Conservation (phyloP, 2,113 vertebrate species). For the Clarias gariepinus region DNA sequence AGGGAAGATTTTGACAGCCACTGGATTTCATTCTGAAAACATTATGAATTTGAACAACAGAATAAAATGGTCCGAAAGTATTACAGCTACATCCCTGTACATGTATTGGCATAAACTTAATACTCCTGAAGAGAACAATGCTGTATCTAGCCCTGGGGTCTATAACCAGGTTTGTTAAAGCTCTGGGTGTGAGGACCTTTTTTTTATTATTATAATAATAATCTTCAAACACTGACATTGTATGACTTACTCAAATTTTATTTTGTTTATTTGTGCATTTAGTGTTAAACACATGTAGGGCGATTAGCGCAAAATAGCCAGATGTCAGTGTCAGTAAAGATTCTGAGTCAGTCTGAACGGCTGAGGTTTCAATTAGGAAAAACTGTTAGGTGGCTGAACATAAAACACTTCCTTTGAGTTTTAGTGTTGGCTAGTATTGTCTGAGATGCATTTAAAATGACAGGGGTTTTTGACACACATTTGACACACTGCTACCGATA, state of each 20-base stretch:
- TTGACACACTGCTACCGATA: neutral
- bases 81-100: neutral
- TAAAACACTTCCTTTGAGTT: neutral
- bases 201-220: neutral
- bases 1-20: neutral
- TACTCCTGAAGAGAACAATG: slow-evolving; percentile 44
- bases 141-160: slow-evolving; percentile 21
- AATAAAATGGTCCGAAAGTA: neutral
- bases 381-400: neutral
- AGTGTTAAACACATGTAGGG: neutral
- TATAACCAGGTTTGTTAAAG: neutral
- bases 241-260: no score
- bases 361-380: neutral
- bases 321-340: neutral
- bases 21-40: neutral
- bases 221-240: neutral
- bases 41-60: neutral
- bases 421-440: neutral
- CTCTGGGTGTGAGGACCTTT: neutral
- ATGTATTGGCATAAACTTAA: neutral
- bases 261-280: no score
- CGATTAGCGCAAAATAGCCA: neutral
- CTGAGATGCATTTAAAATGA: neutral
- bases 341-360: neutral
- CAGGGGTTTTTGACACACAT: neutral